Evolutionary conservation across 2,888 invertebrate genomes (phyloP).

Genomic region (Zygaena filipendulae): DNA sequence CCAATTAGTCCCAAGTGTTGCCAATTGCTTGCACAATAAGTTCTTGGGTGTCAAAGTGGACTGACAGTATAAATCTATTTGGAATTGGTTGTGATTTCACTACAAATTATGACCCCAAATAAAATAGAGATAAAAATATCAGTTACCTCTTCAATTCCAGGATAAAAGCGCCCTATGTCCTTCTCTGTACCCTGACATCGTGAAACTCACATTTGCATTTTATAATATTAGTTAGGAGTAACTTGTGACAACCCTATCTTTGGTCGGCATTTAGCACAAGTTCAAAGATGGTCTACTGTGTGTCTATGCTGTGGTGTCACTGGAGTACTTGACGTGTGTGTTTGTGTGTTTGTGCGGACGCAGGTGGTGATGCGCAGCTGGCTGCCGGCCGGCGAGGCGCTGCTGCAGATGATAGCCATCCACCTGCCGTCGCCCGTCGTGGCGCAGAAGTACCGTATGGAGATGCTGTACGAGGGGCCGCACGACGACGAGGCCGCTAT

Average conservation of each 20-base stretch:
- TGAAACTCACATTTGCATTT: too few relatives aligned
- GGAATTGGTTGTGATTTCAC: slow-evolving; percentile 49
- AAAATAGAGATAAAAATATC: slow-evolving; percentile 50
- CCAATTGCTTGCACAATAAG: slow-evolving; percentile 41
- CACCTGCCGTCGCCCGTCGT: slow-evolving; percentile 99
- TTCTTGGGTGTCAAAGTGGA: slow-evolving; percentile 65
- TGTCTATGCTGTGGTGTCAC: too few relatives aligned
- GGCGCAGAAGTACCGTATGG: slow-evolving; percentile 99
- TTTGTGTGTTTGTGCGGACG: not conserved
- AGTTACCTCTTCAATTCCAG: too few relatives aligned
- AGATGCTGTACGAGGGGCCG: slow-evolving; percentile 99
- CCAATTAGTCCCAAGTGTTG: slow-evolving; percentile 57
- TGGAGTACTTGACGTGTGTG: slow-evolving; percentile 1
- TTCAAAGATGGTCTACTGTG: too few relatives aligned
- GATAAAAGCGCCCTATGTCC: too few relatives aligned
- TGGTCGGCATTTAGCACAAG: too few relatives aligned
- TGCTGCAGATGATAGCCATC: slow-evolving; percentile 99
- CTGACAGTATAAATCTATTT: slow-evolving; percentile 44
- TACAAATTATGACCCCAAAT: slow-evolving; percentile 46
- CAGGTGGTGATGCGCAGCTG: slow-evolving; percentile 97
- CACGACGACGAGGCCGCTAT: slow-evolving; percentile 95
- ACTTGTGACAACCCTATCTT: too few relatives aligned
- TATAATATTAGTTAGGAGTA: too few relatives aligned
- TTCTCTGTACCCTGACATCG: too few relatives aligned
- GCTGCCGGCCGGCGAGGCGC: slow-evolving; percentile 99